phyloP scores from a whole-genome alignment of 2,113 vertebrate species.

The Triplophysa dalaica region DNA sequence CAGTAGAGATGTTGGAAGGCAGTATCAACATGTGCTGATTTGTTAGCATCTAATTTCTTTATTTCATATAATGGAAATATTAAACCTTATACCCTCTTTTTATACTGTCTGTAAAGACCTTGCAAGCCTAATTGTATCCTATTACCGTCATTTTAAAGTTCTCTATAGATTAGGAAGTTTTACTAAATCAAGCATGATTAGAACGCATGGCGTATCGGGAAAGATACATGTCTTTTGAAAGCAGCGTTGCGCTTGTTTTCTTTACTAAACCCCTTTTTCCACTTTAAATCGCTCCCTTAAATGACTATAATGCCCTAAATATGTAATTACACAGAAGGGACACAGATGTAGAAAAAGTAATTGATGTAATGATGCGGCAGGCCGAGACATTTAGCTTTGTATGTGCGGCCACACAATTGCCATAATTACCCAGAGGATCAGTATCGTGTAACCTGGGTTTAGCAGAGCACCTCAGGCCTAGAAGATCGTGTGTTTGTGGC shows the following conservation, averaged over 20 bases:
- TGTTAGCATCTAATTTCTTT: not conserved
- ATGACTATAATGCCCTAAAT: conserved; percentile 44
- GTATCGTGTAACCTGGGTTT: conserved; percentile 27
- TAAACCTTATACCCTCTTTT: not conserved
- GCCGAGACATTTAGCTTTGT: conserved; percentile 35
- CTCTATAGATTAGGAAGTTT: not conserved
- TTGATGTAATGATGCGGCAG: conserved; percentile 52
- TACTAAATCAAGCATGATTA: not conserved
- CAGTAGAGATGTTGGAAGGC: no score
- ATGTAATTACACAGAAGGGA: conserved; percentile 33
- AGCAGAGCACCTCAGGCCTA: conserved; percentile 1
- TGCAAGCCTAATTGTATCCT: not conserved
- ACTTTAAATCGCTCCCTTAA: conserved; percentile 36
- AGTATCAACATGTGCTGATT: not conserved
- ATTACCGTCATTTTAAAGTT: not conserved
- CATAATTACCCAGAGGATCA: conserved; percentile 41
- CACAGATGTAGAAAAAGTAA: conserved; percentile 13
- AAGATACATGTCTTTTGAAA: not conserved
- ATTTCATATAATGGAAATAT: not conserved
- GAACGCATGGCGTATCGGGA: not conserved
- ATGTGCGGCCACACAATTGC: conserved; percentile 32
- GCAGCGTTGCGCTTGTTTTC: conserved; percentile 13
- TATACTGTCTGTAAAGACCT: not conserved
- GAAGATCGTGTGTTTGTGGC: conserved; percentile 12
- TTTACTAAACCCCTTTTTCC: conserved; percentile 4